A percentile compares a stretch with the other conserved stretches of the same genome.
phyloP scores from a whole-genome alignment of 2,797 vertebrate species.

The Rhodeus uyekii region DNA sequence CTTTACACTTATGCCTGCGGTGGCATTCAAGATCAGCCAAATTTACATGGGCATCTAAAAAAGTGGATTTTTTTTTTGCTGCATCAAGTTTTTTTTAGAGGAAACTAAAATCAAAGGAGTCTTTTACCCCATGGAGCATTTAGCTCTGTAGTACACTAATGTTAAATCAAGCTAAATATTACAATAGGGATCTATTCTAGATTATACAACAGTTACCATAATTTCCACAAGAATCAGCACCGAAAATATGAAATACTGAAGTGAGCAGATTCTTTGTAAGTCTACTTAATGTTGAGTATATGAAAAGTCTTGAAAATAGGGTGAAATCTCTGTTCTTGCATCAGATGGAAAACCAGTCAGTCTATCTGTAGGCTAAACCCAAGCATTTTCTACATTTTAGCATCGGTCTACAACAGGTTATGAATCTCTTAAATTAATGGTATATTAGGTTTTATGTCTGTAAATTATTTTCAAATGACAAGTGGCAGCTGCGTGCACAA shows the following conservation, averaged over 20 bases:
- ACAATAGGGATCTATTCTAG: not conserved
- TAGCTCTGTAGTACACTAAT: too few species aligned
- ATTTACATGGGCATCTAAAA: too few species aligned
- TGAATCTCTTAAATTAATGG: conserved; percentile 45
- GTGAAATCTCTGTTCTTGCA: not conserved
- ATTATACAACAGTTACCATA: not conserved
- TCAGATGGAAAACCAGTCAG: not conserved
- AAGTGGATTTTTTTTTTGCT: too few species aligned
- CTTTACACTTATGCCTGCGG: too few species aligned
- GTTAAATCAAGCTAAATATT: not conserved
- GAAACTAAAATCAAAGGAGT: too few species aligned
- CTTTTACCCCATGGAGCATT: too few species aligned
- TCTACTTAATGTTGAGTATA: not conserved
- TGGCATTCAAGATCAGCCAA: too few species aligned
- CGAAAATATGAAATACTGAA: not conserved
- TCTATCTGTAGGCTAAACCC: not conserved
- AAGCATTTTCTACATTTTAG: conserved; percentile 20
- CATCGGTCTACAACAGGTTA: conserved; percentile 30
- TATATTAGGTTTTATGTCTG: conserved; percentile 42
- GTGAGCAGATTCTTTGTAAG: not conserved
- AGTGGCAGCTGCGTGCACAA: conserved; percentile 44
- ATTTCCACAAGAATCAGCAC: not conserved
- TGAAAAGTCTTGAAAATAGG: not conserved
- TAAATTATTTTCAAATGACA: conserved; percentile 44
- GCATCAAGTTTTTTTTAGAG: too few species aligned